These are phyloP conservation scores for Crypturellus tataupa DNA, from an alignment of 2,797 vertebrate species.

Conservation along the genomic window DNA sequence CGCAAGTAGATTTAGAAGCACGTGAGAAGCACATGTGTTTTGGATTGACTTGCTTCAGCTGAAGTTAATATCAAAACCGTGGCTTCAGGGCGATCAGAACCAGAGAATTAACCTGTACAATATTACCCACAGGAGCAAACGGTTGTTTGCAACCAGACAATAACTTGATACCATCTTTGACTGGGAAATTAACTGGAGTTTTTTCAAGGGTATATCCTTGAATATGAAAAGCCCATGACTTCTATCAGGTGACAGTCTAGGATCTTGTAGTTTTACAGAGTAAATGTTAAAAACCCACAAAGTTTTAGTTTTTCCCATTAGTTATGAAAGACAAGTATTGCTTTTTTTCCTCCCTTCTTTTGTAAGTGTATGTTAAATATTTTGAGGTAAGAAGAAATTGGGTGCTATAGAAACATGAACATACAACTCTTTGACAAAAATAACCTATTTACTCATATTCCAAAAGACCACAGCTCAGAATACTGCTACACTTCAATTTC, in stretches of 20 bases:
- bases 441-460: neutral
- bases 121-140: neutral
- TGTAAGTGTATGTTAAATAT: neutral
- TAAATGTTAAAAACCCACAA: neutral
- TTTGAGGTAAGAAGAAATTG: neutral
- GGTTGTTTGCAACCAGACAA: neutral
- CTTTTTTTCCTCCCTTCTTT: neutral
- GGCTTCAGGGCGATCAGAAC: neutral
- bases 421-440: neutral
- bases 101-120: neutral
- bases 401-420: neutral
- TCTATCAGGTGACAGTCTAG: neutral
- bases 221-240: neutral
- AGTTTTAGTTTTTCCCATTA: neutral
- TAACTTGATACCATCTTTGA: neutral
- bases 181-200: neutral
- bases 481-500: neutral
- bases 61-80: neutral
- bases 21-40: accelerated
- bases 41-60: neutral
- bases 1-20: neutral
- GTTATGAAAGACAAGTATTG: neutral
- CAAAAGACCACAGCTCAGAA: neutral
- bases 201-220: neutral
- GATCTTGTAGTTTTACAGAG: neutral